These are phyloP conservation scores for Cotesia typhae DNA, from an alignment of 1,140 invertebrate genomes.

Conservation along the genomic window DNA sequence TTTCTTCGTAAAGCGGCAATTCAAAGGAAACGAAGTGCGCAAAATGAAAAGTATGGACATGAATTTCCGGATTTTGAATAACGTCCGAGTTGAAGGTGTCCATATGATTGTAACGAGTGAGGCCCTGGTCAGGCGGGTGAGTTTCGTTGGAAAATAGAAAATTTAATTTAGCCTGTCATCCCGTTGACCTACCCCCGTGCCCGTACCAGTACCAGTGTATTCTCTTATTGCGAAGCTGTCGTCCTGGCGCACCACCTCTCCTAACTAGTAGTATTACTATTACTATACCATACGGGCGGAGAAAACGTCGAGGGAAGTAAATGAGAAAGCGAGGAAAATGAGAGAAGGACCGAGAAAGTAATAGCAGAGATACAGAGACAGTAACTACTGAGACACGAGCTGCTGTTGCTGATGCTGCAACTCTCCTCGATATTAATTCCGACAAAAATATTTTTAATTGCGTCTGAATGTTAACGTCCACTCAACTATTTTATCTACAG, in stretches of 20 bases:
- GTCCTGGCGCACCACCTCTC: too few relatives aligned
- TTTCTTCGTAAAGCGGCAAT: too few relatives aligned
- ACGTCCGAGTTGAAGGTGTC: constrained; percentile 38
- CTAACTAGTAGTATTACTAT: too few relatives aligned
- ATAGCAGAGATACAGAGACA: too few relatives aligned
- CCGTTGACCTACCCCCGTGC: constrained; percentile 27
- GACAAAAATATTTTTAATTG: neutral
- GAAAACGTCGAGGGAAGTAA: too few relatives aligned
- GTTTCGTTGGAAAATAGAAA: constrained; percentile 54
- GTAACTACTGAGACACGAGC: neutral
- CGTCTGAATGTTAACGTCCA: too few relatives aligned
- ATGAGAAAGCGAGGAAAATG: too few relatives aligned
- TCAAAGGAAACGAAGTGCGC: too few relatives aligned
- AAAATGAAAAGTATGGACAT: too few relatives aligned
- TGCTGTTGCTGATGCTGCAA: neutral
- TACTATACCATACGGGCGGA: too few relatives aligned
- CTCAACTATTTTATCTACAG: too few relatives aligned
- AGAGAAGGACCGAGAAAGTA: too few relatives aligned
- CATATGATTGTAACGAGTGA: constrained; percentile 46
- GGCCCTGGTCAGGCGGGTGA: constrained; percentile 42
- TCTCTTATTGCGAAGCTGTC: constrained; percentile 45
- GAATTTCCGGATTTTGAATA: neutral
- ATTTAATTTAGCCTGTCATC: constrained; percentile 54
- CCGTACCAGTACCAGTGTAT: constrained; percentile 27
- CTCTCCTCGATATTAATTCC: constrained; percentile 36